A percentile compares a stretch with the other conserved stretches of the same genome.
Evolutionary conservation across 2,113 vertebrate genomes (phyloP).

Genomic region (Alethe castanea): DNA sequence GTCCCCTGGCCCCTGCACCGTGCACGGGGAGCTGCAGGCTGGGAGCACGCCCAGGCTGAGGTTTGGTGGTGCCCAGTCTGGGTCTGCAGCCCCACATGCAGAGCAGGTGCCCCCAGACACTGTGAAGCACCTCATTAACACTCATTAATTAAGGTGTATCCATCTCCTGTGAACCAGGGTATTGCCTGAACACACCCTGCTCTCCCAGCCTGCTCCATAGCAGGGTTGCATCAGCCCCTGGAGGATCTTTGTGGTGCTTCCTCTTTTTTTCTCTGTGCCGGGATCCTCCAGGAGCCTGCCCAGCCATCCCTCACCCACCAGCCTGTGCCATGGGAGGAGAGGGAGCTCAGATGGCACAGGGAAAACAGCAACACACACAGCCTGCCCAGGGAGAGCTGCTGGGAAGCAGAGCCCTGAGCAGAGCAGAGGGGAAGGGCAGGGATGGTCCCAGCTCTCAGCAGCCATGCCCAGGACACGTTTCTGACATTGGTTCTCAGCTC

Average conservation of each 20-base stretch:
- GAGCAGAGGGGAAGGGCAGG: neutral
- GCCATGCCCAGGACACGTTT: neutral
- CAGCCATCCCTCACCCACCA: neutral
- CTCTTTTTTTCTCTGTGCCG: neutral
- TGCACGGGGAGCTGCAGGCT: neutral
- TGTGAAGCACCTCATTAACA: neutral
- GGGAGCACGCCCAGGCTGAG: neutral
- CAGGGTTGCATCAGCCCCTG: neutral
- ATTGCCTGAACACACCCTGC: neutral
- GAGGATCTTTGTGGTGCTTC: neutral
- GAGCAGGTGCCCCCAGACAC: neutral
- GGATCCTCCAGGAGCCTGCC: neutral
- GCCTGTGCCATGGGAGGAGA: neutral
- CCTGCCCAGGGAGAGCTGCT: neutral
- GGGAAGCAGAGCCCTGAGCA: neutral
- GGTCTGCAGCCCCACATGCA: neutral
- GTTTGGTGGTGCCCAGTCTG: too few species aligned
- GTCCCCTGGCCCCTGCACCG: rapidly evolving
- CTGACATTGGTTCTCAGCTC: neutral
- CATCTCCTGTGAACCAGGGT: neutral
- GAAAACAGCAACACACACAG: neutral
- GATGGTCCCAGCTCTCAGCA: neutral
- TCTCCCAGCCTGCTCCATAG: neutral
- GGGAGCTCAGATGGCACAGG: neutral
- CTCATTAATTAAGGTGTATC: neutral